Base-by-base conservation (phyloP, 2,797 vertebrate genomes). In the Sphenopsis melanotis region DNA sequence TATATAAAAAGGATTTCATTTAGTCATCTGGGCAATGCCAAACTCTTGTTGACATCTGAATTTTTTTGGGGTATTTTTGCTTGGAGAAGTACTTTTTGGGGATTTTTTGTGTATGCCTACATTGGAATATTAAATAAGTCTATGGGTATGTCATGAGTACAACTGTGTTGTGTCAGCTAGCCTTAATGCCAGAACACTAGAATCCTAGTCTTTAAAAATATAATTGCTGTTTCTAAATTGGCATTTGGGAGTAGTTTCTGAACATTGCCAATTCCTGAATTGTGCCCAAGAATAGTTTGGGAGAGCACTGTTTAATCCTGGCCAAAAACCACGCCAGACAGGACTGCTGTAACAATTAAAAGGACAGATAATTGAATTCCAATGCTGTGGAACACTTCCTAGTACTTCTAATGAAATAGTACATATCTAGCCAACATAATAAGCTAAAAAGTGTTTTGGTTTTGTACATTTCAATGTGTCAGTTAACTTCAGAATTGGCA, bases 311-410 rank as follows among this genome's bases (percentile, higher is more conserved):
- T 20, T 84, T 69, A 71, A 46, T 84, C 55, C 39, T 59, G 59
- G 63, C 80, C 69, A 78, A 91, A 71, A 79, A 7, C 12, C 46
- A 18, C 69, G 70, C 41, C 53, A 93, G 65, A 30, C 14, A 86
- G 32, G 37, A 53, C 57, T 82, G 36, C 26, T 65, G 19, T 59
- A 79, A 65, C 55, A 76, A 82, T 71, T 64, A 49, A 81, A 93
- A 89, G 30, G 42, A 84, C 9, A 27, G 30, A 68, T 89, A 94
- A 90, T 90, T 93, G 61, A 94, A 93, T 94, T 89, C 15, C 39
- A 84, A 4, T 61, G n/a, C 30, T 82, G 55, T 65, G 78, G 50
- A 93, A 82, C 27, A 16, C 7, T 69, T 87, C 21, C 32, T 83
- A 75, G 30, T 30, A 41, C 7, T 83, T 65, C 59, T 83, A 80